Percentiles rank a stretch among this genome's conserved stretches.
Conservation (phyloP, 2,113 vertebrate species). For the Rafetus swinhoei region DNA sequence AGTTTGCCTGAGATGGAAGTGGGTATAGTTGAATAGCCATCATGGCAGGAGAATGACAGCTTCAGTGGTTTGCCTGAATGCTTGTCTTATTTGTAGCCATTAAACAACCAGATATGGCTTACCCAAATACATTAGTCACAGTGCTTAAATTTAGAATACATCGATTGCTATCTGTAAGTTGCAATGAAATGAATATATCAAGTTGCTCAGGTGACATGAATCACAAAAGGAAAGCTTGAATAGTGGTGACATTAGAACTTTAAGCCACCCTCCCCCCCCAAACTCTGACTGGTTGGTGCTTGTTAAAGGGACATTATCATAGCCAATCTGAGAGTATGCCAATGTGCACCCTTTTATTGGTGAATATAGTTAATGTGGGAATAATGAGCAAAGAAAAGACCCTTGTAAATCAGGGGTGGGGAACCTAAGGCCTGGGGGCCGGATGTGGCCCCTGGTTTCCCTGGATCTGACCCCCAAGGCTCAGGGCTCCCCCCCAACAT, state of each 20-base stretch:
- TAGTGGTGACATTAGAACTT: background rate
- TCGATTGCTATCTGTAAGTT: slow-evolving; percentile 63
- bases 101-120: slow-evolving; percentile 18
- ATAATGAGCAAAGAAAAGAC: background rate
- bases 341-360: accelerated
- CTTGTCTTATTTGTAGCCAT: slow-evolving; percentile 54
- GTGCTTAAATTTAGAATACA: slow-evolving; percentile 59
- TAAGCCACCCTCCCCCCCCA: background rate
- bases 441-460: too few relatives aligned
- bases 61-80: background rate
- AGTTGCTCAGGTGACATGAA: background rate
- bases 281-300: background rate
- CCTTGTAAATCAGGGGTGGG: too few relatives aligned
- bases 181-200: slow-evolving; percentile 74
- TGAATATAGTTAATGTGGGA: background rate
- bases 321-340: background rate
- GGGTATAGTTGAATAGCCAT: background rate
- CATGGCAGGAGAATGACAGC: accelerated
- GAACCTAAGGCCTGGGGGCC: too few relatives aligned
- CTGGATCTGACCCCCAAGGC: too few relatives aligned
- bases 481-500: too few relatives aligned
- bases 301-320: background rate
- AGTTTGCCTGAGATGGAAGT: background rate
- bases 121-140: slow-evolving; percentile 27
- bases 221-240: slow-evolving; percentile 57